Evolutionary conservation across 2,113 vertebrate species (phyloP), one percentile per base, ranked within the genome.

Genomic region (Brachyistius frenatus): DNA sequence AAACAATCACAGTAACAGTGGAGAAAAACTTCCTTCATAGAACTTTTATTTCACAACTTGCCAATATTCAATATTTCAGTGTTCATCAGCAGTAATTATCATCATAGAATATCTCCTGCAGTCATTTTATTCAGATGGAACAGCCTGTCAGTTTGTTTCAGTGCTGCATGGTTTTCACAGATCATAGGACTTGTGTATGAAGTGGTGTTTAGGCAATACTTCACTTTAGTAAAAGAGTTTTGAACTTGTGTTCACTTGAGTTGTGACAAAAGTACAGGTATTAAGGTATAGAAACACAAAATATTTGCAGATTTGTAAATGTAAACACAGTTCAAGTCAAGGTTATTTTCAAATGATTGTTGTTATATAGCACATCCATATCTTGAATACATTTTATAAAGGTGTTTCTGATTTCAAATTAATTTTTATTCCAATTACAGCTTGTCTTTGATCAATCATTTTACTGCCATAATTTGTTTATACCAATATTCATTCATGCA

Each of bases 21-120:
- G 33, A 50, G 11, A 67, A 2, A 39, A 0, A 11, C 37, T 68
- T 88, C 30, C 13, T 82, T 66, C 32, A 73, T 13, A 73, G 9
- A 63, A 36, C 23, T 49, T 87, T 89, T 78, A 90, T 89, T 91
- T 78, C 63, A 86, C 74, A 79, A 62, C 65, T 77, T 54, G 5
- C 66, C 67, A 83, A 63, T 57, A 79, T 81, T 83, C 23, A 23
- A 23, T 23, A 23, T 23, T 56, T 73, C 41, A 81, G 66, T 16
- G 37, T 72, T 84, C n/a, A 50, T 69, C 78, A 63, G 52, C 80
- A 78, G 39, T 62, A 16, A 63, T 77, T 39, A 52, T 62, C 67
- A 44, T 79, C 44, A 52, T 4, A 69, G 66, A 41, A 64, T 65
- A 49, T 35, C 15, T 50, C 63, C 57, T 77, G 73, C 44, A 36